Evolutionary conservation across 1,140 invertebrate genomes (phyloP).

Genomic region (Schlechtendalia chinensis): DNA sequence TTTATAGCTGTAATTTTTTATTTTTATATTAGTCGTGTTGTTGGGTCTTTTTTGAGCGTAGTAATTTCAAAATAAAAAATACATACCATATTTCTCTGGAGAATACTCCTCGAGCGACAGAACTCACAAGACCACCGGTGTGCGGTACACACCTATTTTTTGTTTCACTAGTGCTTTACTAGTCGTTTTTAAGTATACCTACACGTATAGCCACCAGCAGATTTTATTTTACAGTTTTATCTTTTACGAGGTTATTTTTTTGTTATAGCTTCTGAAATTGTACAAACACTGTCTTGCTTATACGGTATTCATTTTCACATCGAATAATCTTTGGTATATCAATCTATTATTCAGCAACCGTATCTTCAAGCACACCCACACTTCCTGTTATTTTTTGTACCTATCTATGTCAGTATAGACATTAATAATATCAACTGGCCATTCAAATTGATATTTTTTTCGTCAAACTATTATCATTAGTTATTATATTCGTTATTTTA

Average conservation of each 20-base stretch:
- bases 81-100: slow-evolving; percentile 8
- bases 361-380: no score
- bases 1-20: background rate
- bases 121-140: background rate
- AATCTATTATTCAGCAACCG: no score
- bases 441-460: no score
- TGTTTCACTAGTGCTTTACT: background rate
- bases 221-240: background rate
- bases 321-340: no score
- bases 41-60: background rate
- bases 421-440: no score
- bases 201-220: background rate
- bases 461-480: no score
- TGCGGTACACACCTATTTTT: background rate
- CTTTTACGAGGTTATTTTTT: background rate
- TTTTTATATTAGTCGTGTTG: background rate
- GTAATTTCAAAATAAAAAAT: background rate
- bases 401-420: no score
- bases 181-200: background rate
- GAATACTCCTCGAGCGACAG: slow-evolving; percentile 9
- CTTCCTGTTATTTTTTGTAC: no score
- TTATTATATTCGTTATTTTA: no score
- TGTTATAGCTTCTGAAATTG: background rate
- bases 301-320: no score
- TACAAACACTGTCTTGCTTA: no score